These are phyloP conservation scores for Dioctria rufipes DNA, from an alignment of 2,888 invertebrate genomes.

Conservation along the genomic window DNA sequence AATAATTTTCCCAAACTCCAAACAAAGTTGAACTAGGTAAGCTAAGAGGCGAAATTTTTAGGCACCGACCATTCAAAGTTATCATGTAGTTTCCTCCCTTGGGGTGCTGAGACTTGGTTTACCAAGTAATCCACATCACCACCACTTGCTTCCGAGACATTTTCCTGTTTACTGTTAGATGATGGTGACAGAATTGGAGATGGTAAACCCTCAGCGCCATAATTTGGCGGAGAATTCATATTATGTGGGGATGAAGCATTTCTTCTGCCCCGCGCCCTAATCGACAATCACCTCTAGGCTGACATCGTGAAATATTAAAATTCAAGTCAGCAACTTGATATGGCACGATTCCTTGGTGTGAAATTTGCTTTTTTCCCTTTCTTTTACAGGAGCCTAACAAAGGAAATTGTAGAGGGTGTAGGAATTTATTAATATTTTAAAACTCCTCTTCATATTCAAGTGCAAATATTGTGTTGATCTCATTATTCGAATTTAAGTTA, in stretches of 20 bases:
- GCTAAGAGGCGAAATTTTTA: background rate
- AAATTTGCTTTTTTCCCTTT: constrained; percentile 3
- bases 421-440: constrained; percentile 35
- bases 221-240: constrained; percentile 21
- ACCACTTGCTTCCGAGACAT: constrained; percentile 41
- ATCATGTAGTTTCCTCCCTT: constrained; percentile 31
- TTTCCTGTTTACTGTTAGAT: constrained; percentile 24
- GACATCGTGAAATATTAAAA: constrained; percentile 44
- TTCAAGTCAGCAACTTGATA: constrained; percentile 41
- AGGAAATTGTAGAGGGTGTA: background rate
- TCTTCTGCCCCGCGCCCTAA: constrained; percentile 3
- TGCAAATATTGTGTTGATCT: background rate
- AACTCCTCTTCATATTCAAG: background rate
- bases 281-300: constrained; percentile 37
- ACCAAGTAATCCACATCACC: constrained; percentile 28
- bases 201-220: constrained; percentile 24
- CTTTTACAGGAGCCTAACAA: background rate
- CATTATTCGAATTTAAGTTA: background rate
- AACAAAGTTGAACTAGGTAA: constrained; percentile 22
- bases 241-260: background rate
- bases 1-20: constrained; percentile 6
- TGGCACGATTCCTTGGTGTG: constrained; percentile 28
- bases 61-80: constrained; percentile 8
- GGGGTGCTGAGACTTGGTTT: background rate
- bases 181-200: constrained; percentile 32